Base-by-base conservation (phyloP, 2,888 invertebrate species). In the Itoplectis maculator region DNA sequence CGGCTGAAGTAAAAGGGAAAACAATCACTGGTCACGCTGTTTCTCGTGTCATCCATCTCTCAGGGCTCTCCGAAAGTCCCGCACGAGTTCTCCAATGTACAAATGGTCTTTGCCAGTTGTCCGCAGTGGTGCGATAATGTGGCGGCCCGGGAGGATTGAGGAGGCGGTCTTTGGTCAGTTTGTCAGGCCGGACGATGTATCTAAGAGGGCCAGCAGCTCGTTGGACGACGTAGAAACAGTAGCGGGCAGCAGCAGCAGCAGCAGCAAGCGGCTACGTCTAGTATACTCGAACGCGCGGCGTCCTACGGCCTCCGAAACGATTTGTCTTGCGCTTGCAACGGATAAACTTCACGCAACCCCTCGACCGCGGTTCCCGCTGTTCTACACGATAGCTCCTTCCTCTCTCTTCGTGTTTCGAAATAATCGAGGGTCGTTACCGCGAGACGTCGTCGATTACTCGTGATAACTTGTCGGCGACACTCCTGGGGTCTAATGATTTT, bases 81-180 rank as follows among this genome's bases (percentile, higher is more conserved):
- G 15, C 15, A 35, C 56, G 29, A 70, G 63, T 72, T 81, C 84
- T 81, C 85, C 76, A 85, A 87, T 88, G 88, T 90, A 91, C 87
- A 91, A 91, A 91, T 91, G 91, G 91, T 84, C 86, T 86, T 73
- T 82, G 84, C 79, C 76, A 54, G 87, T 89, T 90, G 90, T 91
- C 90, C 90, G 87, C 90, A 89, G 89, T 87, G 88, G 90, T 89
- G 89, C 89, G 91, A 91, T 91, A 91, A 91, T 91, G 90, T 89
- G 91, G 89, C 89, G 87, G 87, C 87, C 86, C 77, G 61, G 65
- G 76, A 65, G 86, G 86, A 89, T 89, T 89, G 88, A 88, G 88
- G 87, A 88, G 88, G 88, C 88, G 89, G 90, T 87, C 89, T 88
- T 85, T 85, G 90, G 88, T 89, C 91, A 92, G 90, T 92, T 91